A percentile compares a stretch with the other conserved stretches of the same genome.
These are phyloP conservation scores for Lepus oiostolus DNA, from an alignment of 2,797 vertebrate genomes.

Conservation along the genomic window DNA sequence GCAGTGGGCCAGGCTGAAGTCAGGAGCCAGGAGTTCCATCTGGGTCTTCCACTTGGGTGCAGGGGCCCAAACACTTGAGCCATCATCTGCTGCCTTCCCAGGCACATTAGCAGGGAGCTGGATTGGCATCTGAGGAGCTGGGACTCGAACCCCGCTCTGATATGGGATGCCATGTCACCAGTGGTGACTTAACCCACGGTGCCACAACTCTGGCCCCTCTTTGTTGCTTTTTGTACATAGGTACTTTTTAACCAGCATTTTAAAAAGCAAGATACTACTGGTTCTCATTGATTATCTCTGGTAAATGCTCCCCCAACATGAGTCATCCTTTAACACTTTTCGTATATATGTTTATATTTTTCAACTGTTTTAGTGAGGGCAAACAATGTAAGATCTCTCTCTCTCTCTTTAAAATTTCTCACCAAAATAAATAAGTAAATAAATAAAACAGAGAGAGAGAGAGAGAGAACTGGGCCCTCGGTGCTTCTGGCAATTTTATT, in stretches of 20 bases:
- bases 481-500: constrained; percentile 76
- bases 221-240: constrained; percentile 57
- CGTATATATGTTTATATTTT: constrained; percentile 75
- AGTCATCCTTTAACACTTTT: constrained; percentile 55
- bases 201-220: neutral
- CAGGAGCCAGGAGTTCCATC: too few species aligned
- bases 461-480: constrained; percentile 28
- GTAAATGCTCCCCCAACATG: constrained; percentile 42
- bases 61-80: too few species aligned
- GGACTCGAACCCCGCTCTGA: too few species aligned
- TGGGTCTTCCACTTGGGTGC: too few species aligned
- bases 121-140: too few species aligned
- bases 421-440: too few species aligned
- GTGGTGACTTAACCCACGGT: too few species aligned
- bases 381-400: constrained; percentile 56
- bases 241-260: constrained; percentile 65
- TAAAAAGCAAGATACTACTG: constrained; percentile 54
- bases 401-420: constrained; percentile 43
- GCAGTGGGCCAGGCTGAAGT: too few species aligned
- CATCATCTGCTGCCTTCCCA: too few species aligned
- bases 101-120: too few species aligned
- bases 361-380: constrained; percentile 58
- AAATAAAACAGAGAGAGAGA: neutral
- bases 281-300: constrained; percentile 55
- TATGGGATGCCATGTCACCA: too few species aligned